Percentiles rank a stretch among this genome's conserved stretches.
Conservation (phyloP, 2,888 invertebrate species). For the Argynnis bischoffii region DNA sequence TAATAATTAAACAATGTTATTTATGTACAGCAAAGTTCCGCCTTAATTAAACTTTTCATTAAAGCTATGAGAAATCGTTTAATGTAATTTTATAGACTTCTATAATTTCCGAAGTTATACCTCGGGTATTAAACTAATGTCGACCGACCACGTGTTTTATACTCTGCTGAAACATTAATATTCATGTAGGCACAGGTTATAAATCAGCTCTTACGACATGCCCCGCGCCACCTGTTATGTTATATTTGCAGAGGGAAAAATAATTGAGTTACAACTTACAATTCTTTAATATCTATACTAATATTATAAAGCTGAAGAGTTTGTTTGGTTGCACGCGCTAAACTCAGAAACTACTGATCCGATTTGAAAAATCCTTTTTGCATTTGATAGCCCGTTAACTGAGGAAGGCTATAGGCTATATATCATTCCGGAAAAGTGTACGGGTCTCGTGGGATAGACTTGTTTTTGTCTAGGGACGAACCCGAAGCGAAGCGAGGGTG, state of each 20-base stretch:
- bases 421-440: no score
- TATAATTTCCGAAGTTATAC: no score
- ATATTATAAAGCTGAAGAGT: no score
- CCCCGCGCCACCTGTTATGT: constrained; percentile 42
- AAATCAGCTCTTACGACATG: constrained; percentile 43
- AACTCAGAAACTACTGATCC: no score
- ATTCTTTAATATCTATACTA: constrained; percentile 30
- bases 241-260: constrained; percentile 28
- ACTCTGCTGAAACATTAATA: constrained; percentile 38
- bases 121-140: not conserved
- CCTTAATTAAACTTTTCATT: not conserved
- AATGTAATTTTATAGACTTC: no score
- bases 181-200: constrained; percentile 41
- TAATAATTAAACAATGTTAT: not conserved
- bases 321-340: no score
- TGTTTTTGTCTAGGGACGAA: no score
- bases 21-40: not conserved
- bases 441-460: no score
- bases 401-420: no score
- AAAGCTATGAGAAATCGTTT: not conserved
- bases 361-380: no score
- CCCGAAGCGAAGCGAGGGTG: no score
- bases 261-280: constrained; percentile 30
- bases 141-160: constrained; percentile 29
- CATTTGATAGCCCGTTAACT: no score